A percentile compares a stretch with the other conserved stretches of the same genome.
phyloP scores from a whole-genome alignment of 2,888 invertebrate species.

The Aphidius colemani region DNA sequence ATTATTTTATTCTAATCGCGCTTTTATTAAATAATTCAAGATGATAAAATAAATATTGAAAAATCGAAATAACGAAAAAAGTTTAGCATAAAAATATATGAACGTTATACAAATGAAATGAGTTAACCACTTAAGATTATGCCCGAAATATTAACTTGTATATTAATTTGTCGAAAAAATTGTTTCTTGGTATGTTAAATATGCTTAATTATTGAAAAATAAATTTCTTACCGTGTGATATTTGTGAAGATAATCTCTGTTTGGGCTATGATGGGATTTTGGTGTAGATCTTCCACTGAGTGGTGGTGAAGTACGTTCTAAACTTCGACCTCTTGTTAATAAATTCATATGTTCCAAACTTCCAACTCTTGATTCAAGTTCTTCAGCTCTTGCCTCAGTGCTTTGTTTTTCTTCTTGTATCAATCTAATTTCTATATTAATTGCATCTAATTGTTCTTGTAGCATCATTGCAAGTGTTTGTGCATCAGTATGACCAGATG shows the following conservation, averaged over 20 bases:
- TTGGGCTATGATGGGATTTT: constrained; percentile 77
- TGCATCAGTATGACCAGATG: constrained; percentile 80
- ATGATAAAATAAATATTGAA: too few relatives aligned
- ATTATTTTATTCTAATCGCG: too few relatives aligned
- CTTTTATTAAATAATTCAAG: too few relatives aligned
- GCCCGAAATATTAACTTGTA: background rate
- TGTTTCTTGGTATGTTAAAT: background rate
- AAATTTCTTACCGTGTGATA: constrained; percentile 86
- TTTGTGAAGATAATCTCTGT: constrained; percentile 86
- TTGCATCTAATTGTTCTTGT: constrained; percentile 98
- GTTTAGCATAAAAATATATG: too few relatives aligned
- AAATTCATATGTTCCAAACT: constrained; percentile 94
- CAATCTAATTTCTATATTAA: constrained; percentile 95
- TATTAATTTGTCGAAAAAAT: too few relatives aligned
- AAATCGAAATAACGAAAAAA: too few relatives aligned
- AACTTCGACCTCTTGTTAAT: constrained; percentile 73
- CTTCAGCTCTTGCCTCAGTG: constrained; percentile 96
- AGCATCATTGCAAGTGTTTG: constrained; percentile 98
- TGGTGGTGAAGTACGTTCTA: constrained; percentile 75
- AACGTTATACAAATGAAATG: too few relatives aligned
- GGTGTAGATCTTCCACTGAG: constrained; percentile 90
- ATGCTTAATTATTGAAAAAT: constrained; percentile 16
- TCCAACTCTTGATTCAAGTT: constrained; percentile 93
- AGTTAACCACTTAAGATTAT: background rate
- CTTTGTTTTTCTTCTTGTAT: constrained; percentile 91